Percentiles rank a stretch among this genome's conserved stretches.
These are phyloP conservation scores for Ochlodes sylvanus DNA, from an alignment of 2,888 invertebrate genomes.

Conservation along the genomic window DNA sequence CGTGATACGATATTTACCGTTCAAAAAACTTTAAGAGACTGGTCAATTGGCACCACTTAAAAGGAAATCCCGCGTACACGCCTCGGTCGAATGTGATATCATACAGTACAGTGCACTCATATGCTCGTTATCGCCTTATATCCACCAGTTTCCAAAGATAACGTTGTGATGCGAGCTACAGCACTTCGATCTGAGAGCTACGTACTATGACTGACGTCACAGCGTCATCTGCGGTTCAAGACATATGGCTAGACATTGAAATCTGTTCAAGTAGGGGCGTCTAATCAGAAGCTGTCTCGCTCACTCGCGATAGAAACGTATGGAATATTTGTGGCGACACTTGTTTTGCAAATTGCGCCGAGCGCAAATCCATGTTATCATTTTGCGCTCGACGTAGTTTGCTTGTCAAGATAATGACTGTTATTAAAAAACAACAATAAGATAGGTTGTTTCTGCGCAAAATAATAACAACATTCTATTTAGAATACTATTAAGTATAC, in stretches of 20 bases:
- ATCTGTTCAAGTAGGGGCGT: constrained; percentile 62
- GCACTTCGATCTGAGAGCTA: constrained; percentile 82
- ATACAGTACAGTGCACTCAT: constrained; percentile 69
- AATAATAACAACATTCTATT: constrained; percentile 8
- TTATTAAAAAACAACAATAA: constrained; percentile 36
- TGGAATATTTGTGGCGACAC: constrained; percentile 82
- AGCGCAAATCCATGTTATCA: constrained; percentile 61
- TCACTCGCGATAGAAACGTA: constrained; percentile 77
- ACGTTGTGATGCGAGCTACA: constrained; percentile 75
- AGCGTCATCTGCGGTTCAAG: constrained; percentile 67
- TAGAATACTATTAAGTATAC: too few relatives aligned
- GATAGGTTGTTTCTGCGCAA: constrained; percentile 22
- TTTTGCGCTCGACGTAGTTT: constrained; percentile 42
- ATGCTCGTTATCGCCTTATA: constrained; percentile 76
- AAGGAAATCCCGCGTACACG: constrained; percentile 65
- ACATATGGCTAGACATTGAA: constrained; percentile 71
- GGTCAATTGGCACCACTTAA: constrained; percentile 51
- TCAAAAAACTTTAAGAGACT: constrained; percentile 59
- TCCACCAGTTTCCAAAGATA: constrained; percentile 71
- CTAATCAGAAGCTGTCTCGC: constrained; percentile 66
- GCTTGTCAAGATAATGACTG: constrained; percentile 41
- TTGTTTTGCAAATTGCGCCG: constrained; percentile 82
- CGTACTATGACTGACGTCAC: constrained; percentile 84
- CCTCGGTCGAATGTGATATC: constrained; percentile 76
- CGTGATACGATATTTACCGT: constrained; percentile 45